These are phyloP conservation scores for Xiphophorus birchmanni DNA, from an alignment of 2,797 vertebrate genomes.

Conservation along the genomic window DNA sequence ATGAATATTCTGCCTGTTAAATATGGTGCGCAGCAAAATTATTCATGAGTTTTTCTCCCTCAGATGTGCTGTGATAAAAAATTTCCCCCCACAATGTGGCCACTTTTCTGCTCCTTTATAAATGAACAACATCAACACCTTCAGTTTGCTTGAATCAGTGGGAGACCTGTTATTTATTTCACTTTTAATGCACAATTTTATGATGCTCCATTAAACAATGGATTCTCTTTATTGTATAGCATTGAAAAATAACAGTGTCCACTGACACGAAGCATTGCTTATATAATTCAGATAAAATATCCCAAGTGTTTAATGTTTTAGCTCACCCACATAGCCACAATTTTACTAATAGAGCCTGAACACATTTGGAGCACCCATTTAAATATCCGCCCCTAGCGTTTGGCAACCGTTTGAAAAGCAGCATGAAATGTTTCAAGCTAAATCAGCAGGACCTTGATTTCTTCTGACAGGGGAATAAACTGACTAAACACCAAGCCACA, in stretches of 20 bases:
- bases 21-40: conserved; percentile 34
- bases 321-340: conserved; percentile 14
- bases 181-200: conserved; percentile 5
- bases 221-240: conserved; percentile 22
- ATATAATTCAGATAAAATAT: conserved; percentile 13
- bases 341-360: conserved; percentile 17
- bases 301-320: conserved; percentile 21
- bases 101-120: conserved; percentile 45
- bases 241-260: conserved; percentile 6
- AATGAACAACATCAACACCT: conserved; percentile 46
- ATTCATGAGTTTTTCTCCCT: conserved; percentile 47
- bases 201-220: conserved; percentile 17
- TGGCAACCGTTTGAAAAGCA: conserved; percentile 20
- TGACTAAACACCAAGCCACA: conserved; percentile 34
- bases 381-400: conserved; percentile 1
- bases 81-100: conserved; percentile 31
- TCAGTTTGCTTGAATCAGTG: conserved; percentile 34
- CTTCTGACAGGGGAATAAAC: conserved; percentile 45
- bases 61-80: conserved; percentile 12
- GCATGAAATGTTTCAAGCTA: conserved; percentile 20
- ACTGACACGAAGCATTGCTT: conserved; percentile 26
- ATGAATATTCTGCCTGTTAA: conserved; percentile 39
- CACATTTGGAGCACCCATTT: conserved; percentile 28
- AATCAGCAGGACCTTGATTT: conserved; percentile 47
- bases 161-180: conserved; percentile 11